A percentile compares a stretch with the other conserved stretches of the same genome.
These are phyloP conservation scores for Glaucopsyche alexis DNA, from an alignment of 2,888 invertebrate species.

Conservation along the genomic window DNA sequence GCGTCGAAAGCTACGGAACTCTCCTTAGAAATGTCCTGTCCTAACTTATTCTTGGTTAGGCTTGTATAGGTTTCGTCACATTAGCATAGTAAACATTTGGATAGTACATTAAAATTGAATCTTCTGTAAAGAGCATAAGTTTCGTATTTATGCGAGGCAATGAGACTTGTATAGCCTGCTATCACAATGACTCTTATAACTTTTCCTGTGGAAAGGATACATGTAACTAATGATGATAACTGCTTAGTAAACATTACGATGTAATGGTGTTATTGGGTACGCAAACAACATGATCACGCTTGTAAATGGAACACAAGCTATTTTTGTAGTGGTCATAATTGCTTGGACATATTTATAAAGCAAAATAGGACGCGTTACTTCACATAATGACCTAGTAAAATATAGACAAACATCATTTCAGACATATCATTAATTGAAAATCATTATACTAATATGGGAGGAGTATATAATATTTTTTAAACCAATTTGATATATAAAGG, in stretches of 20 bases:
- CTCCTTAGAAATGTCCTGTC: too few relatives aligned
- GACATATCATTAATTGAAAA: not conserved
- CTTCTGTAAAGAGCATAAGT: too few relatives aligned
- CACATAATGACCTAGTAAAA: not conserved
- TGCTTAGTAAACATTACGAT: slow-evolving; percentile 56
- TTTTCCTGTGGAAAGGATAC: not conserved
- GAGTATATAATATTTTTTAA: too few relatives aligned
- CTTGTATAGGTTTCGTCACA: slow-evolving; percentile 37
- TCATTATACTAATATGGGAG: not conserved
- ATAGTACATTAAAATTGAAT: not conserved
- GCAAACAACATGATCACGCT: slow-evolving; percentile 26
- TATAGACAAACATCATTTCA: not conserved
- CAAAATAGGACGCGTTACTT: not conserved
- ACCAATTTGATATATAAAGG: too few relatives aligned
- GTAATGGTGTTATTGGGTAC: slow-evolving; percentile 5
- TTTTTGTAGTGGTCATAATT: slow-evolving; percentile 31
- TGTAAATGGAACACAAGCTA: not conserved
- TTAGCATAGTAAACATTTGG: not conserved
- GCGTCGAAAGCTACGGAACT: too few relatives aligned
- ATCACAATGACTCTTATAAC: not conserved
- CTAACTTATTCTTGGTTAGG: too few relatives aligned
- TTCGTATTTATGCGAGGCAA: too few relatives aligned
- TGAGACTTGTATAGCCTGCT: too few relatives aligned
- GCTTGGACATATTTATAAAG: not conserved
- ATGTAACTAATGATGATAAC: slow-evolving; percentile 50